phyloP scores from a whole-genome alignment of 37 sponge, comb jelly and placozoan genomes.

The Hormiphora californensis region DNA sequence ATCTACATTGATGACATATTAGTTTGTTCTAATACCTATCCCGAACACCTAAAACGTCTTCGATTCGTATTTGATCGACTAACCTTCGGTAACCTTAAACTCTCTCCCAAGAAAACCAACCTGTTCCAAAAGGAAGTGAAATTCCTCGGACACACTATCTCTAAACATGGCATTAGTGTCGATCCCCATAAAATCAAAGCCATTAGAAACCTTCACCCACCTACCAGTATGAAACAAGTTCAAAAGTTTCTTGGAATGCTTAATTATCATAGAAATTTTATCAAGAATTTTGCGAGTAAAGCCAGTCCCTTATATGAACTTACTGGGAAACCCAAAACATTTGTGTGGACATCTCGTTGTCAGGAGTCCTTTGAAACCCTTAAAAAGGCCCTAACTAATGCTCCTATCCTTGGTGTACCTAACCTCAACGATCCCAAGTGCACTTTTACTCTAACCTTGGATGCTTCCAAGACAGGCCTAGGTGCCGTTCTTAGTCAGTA shows the following conservation, averaged over 20 bases:
- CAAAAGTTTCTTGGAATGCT: not conserved
- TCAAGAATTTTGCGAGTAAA: not conserved
- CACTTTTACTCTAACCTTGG: not conserved
- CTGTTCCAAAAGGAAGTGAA: not conserved
- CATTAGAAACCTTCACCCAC: not conserved
- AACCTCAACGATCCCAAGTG: not conserved
- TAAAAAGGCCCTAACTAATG: not conserved
- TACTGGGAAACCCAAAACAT: not conserved
- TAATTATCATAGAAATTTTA: not conserved
- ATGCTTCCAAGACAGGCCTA: not conserved
- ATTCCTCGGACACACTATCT: not conserved
- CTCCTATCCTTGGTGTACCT: not conserved
- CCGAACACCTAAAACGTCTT: not conserved
- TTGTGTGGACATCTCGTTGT: not conserved
- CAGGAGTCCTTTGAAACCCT: not conserved
- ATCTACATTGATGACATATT: not conserved
- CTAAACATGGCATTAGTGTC: not conserved
- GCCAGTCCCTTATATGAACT: not conserved
- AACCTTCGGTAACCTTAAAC: not conserved
- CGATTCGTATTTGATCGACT: not conserved
- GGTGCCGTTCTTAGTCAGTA: not conserved
- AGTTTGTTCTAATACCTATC: not conserved
- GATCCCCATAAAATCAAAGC: not conserved
- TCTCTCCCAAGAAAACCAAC: not conserved
- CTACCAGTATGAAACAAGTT: not conserved